These are phyloP conservation scores for Leuciscus waleckii DNA, from an alignment of 2,797 vertebrate genomes.

Conservation along the genomic window DNA sequence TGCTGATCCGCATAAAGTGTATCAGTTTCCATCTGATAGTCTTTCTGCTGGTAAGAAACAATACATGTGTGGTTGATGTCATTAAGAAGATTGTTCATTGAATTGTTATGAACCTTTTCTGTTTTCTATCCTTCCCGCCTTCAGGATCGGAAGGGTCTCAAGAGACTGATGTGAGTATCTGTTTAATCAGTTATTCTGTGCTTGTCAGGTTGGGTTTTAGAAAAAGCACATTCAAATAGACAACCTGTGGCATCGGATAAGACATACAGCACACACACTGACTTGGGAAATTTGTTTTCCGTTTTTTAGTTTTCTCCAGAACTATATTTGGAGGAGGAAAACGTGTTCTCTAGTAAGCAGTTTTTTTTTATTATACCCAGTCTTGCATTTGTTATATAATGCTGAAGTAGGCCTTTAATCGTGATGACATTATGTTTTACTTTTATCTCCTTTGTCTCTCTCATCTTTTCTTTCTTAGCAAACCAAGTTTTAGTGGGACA, in stretches of 20 bases:
- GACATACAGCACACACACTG: not conserved
- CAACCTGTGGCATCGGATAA: not conserved
- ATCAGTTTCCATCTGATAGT: slow-evolving; percentile 68
- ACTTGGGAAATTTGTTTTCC: not conserved
- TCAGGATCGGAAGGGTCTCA: slow-evolving; percentile 27
- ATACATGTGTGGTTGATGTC: not conserved
- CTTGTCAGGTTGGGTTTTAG: no score
- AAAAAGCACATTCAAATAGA: not conserved
- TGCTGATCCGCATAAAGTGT: slow-evolving; percentile 86
- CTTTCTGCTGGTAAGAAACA: slow-evolving; percentile 65
- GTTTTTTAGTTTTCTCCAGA: slow-evolving; percentile 24
- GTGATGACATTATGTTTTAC: not conserved
- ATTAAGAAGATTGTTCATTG: not conserved
- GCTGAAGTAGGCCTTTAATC: not conserved
- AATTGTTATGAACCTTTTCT: not conserved
- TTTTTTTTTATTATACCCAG: not conserved
- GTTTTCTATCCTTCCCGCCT: not conserved
- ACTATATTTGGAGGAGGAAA: not conserved
- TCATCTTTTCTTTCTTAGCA: slow-evolving; percentile 4
- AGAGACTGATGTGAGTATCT: slow-evolving; percentile 38
- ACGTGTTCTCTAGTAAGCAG: slow-evolving; percentile 35
- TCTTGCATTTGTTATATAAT: not conserved
- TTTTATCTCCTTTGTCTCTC: not conserved
- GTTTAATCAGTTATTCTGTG: not conserved
- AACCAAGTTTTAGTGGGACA: not conserved